Conservation (phyloP, 2,113 vertebrate genomes). For the Orycteropus afer region DNA sequence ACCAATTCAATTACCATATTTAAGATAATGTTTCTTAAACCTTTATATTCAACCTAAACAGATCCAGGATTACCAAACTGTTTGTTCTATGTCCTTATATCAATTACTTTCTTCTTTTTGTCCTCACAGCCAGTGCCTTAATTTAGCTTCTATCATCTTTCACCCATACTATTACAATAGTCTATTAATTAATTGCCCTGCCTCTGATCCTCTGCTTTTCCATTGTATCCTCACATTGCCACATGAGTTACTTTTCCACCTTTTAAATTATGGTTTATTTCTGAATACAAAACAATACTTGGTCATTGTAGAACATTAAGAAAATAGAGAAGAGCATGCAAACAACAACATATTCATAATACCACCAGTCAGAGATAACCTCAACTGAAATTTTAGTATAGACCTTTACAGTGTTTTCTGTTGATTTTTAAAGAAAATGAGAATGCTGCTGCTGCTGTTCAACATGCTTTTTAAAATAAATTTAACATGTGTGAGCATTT, state of each 20-base stretch:
- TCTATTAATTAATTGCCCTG: not conserved
- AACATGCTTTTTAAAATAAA: not conserved
- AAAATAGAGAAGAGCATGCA: slow-evolving; percentile 26
- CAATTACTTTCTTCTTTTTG: not conserved
- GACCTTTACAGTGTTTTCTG: not conserved
- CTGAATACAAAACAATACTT: not conserved
- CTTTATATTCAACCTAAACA: slow-evolving; percentile 16
- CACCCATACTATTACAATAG: not conserved
- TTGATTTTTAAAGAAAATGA: slow-evolving; percentile 20
- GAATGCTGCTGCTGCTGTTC: not conserved
- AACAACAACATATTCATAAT: not conserved
- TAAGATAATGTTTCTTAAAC: not conserved
- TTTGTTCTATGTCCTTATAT: not conserved
- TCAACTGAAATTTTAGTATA: not conserved
- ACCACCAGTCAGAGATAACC: not conserved
- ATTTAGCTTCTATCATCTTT: slow-evolving; percentile 26
- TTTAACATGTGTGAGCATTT: not conserved
- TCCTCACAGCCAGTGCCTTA: not conserved
- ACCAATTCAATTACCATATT: not conserved
- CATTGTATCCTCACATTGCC: not conserved
- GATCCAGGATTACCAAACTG: slow-evolving; percentile 1
- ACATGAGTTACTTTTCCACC: not conserved
- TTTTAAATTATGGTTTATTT: not conserved
- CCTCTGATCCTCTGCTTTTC: not conserved
- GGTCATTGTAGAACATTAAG: not conserved